Evolutionary conservation across 2,888 invertebrate genomes (phyloP).

Genomic region (Fissipunctia ypsillon): DNA sequence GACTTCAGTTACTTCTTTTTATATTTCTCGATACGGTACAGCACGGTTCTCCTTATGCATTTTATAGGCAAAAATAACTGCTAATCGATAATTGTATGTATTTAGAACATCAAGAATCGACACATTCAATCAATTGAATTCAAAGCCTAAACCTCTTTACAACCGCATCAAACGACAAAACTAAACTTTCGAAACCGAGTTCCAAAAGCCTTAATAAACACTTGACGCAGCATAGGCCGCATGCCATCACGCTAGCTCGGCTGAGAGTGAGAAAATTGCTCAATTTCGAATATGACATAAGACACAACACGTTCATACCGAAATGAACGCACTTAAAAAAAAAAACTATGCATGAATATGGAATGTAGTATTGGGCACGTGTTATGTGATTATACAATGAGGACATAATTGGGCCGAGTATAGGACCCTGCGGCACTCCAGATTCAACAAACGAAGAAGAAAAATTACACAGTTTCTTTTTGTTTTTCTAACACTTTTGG

Average conservation of each 20-base stretch:
- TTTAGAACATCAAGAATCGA: conserved; percentile 14
- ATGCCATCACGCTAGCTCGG: conserved; percentile 47
- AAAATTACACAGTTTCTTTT: neutral
- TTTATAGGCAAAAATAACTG: neutral
- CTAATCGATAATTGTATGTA: conserved; percentile 13
- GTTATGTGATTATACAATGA: neutral
- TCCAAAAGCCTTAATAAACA: conserved; percentile 41
- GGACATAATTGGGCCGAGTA: conserved; percentile 9
- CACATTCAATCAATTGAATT: conserved; percentile 25
- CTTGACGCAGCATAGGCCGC: conserved; percentile 32
- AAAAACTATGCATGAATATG: conserved; percentile 11
- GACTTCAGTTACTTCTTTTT: neutral
- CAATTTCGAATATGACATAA: conserved; percentile 59
- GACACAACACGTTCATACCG: conserved; percentile 16
- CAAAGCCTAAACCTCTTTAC: conserved; percentile 9
- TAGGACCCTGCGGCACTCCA: conserved; percentile 1
- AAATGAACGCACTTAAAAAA: conserved; percentile 21
- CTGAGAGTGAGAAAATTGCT: conserved; percentile 46
- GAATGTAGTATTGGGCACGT: neutral
- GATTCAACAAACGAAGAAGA: neutral
- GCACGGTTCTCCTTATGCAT: neutral
- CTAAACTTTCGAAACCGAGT: conserved; percentile 53
- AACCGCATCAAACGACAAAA: conserved; percentile 8
- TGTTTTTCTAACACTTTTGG: neutral
- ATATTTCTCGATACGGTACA: neutral